A percentile compares a stretch with the other conserved stretches of the same genome.
Conservation (phyloP, 2,797 vertebrate species). For the Pachyuromys duprasi region DNA sequence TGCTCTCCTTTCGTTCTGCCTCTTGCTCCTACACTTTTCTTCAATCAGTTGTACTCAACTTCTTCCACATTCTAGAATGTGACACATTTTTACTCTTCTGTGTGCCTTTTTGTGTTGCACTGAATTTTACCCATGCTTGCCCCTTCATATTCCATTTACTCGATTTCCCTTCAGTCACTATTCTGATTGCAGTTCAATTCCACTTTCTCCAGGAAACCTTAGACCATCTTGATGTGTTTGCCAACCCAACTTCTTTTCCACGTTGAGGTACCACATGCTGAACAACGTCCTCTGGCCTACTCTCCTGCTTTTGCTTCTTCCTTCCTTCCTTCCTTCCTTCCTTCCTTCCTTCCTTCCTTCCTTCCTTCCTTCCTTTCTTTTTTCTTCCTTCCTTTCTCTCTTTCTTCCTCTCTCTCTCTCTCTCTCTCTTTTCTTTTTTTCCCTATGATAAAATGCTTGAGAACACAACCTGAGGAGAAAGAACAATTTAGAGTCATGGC, state of each 20-base stretch:
- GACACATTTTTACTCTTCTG: background rate
- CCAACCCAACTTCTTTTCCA: background rate
- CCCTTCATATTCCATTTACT: background rate
- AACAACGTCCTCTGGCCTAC: background rate
- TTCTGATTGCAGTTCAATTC: background rate
- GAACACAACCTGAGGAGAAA: background rate
- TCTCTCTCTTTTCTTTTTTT: background rate
- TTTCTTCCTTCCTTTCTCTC: too few relatives aligned
- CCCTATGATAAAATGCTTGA: background rate
- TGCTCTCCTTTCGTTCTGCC: background rate
- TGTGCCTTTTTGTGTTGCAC: background rate
- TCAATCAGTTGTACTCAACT: background rate
- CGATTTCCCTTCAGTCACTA: background rate
- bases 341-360: too few relatives aligned
- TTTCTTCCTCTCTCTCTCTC: background rate
- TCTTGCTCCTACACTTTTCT: background rate
- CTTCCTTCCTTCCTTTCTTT: too few relatives aligned
- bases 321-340: too few relatives aligned
- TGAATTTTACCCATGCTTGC: background rate
- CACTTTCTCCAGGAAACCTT: conserved; percentile 4
- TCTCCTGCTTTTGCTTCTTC: too few relatives aligned
- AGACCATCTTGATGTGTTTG: background rate
- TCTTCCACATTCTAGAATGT: background rate
- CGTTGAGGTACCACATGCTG: background rate
- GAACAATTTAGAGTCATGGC: too few relatives aligned